Evolutionary conservation across 2,888 invertebrate species (phyloP).

Genomic region (Orthonevra nobilis): DNA sequence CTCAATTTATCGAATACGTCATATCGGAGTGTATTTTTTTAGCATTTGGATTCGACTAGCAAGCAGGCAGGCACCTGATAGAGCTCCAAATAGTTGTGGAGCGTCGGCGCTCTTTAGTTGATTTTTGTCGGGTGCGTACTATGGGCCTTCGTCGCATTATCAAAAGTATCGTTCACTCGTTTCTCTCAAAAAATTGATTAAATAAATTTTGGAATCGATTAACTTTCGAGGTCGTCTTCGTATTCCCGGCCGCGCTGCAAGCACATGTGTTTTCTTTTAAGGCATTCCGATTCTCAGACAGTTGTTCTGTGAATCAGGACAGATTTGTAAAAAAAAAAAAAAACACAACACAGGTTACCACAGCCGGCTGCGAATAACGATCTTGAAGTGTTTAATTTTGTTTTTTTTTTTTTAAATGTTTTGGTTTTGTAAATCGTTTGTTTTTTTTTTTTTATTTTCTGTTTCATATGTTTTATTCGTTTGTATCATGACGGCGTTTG

Average conservation of each 20-base stretch:
- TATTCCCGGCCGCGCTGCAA: too few relatives aligned
- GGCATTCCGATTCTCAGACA: too few relatives aligned
- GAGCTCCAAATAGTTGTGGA: constrained; percentile 2
- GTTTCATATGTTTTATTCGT: constrained; percentile 37
- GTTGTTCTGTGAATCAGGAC: too few relatives aligned
- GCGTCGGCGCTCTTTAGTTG: constrained; percentile 54
- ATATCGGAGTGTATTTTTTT: constrained; percentile 33
- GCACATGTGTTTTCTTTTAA: too few relatives aligned
- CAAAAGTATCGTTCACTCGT: constrained; percentile 45
- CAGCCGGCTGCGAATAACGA: constrained; percentile 7
- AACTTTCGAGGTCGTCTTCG: constrained; percentile 10
- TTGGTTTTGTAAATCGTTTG: neutral
- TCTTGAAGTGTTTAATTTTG: neutral
- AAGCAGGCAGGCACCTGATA: too few relatives aligned
- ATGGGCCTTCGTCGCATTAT: constrained; percentile 63
- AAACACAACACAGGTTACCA: neutral
- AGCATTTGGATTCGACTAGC: constrained; percentile 7
- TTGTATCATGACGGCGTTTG: constrained; percentile 19
- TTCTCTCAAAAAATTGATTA: neutral
- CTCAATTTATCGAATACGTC: constrained; percentile 48
- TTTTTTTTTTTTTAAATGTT: neutral
- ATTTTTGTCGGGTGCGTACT: constrained; percentile 41
- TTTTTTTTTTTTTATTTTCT: constrained; percentile 24
- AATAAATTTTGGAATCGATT: neutral
- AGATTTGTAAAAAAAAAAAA: neutral